Conservation (phyloP, 2,113 vertebrate genomes). For the Tachuris rubrigastra region DNA sequence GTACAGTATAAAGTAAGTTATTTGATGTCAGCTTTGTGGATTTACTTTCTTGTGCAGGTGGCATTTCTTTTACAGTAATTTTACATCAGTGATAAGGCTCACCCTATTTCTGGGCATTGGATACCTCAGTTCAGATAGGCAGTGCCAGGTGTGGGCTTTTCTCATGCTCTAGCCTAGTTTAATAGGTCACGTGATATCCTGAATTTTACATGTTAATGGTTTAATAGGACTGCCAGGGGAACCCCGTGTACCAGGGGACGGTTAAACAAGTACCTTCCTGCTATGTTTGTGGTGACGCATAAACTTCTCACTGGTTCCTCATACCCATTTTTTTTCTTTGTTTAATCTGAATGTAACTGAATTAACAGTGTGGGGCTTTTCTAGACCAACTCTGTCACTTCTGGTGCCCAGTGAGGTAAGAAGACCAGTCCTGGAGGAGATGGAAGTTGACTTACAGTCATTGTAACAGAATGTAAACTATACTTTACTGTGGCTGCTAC, state of each 20-base stretch:
- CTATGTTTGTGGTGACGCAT: accelerated
- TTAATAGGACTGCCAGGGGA: not conserved
- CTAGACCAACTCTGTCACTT: too few relatives aligned
- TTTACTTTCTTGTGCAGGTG: not conserved
- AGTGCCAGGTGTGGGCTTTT: accelerated
- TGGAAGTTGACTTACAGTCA: accelerated
- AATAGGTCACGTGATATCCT: not conserved
- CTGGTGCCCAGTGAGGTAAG: not conserved
- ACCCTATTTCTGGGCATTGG: not conserved
- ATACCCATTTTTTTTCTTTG: not conserved
- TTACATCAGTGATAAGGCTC: not conserved
- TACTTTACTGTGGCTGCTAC: not conserved
- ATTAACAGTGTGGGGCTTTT: not conserved
- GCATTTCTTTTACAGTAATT: not conserved
- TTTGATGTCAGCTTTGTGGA: not conserved
- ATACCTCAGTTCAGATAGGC: not conserved
- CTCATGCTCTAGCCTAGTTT: not conserved
- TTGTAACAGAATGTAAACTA: not conserved
- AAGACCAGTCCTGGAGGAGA: not conserved
- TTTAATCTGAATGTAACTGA: not conserved
- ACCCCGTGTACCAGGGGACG: accelerated
- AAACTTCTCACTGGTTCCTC: not conserved
- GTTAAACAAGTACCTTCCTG: not conserved
- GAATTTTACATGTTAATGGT: not conserved
- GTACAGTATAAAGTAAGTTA: not conserved